Evolutionary conservation across 2,113 vertebrate species (phyloP), one percentile per base, ranked within the genome.

Genomic region (Amphiprion ocellaris): DNA sequence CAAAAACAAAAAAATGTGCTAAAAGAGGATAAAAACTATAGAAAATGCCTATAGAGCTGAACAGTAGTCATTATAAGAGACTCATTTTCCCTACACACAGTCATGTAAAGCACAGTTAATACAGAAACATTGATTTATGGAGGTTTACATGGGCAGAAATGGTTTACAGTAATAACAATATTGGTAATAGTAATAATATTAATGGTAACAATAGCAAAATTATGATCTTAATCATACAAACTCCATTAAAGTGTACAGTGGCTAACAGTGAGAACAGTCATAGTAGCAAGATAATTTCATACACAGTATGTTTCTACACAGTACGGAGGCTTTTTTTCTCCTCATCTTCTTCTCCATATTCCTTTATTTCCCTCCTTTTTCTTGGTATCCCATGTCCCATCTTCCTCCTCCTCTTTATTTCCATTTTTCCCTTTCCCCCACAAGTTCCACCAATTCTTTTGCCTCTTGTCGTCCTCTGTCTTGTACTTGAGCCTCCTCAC

Each of bases 401-500:
- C 65, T 10, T 66, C 68, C 33, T 84, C 79, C 28, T 78, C 83
- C 49, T 83, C 81, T 10, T 77, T 16, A 9, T 26, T 19, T 21
- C 1, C 1, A 10, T 71, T 23, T 23, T 59, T 53, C 4, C 41
- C 73, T 24, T 64, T 52, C 2, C 39, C 81, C 26, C 83, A 92
- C 4, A 84, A 24, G n/a, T 66, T 83, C 37, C 84, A 90, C 87
- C 93, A 92, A 33, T 49, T 90, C 69, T 83, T 92, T 24, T 89
- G 94, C 77, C 91, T 94, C 90, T 96, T 95, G 82, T 94, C 93
- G 17, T 89, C 92, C 19, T 95, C 94, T 49, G 96, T 85, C 61
- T 94, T 96, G 94, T 98, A 98, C 86, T 96, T 97, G 83, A 96
- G 80, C 52, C 95, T 93, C 26, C 96, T 94, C 77, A 98, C 65